Percentiles rank a stretch among this genome's conserved stretches.
Conservation (phyloP, 2,113 vertebrate genomes). For the Pteruthius melanotis region DNA sequence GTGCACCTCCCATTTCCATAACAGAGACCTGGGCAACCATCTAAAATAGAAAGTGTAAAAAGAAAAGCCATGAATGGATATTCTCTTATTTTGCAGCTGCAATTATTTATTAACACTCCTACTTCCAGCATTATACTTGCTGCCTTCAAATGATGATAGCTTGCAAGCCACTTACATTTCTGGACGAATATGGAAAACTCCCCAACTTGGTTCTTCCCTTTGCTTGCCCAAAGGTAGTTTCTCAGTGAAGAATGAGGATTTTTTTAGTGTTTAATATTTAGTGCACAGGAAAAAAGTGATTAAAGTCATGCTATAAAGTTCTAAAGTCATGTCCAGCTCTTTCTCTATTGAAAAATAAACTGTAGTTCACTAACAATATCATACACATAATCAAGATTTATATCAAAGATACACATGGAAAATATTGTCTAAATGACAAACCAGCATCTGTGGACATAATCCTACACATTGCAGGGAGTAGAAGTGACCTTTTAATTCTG, state of each 20-base stretch:
- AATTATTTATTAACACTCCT: neutral
- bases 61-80: neutral
- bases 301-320: neutral
- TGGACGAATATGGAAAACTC: neutral
- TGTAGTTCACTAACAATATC: neutral
- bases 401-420: neutral
- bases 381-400: neutral
- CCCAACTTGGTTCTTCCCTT: neutral
- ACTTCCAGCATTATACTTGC: neutral
- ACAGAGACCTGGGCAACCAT: slow-evolving; percentile 94
- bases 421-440: neutral
- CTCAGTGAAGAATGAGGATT: neutral
- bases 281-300: neutral
- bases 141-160: neutral
- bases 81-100: neutral
- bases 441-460: neutral
- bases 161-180: neutral
- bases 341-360: neutral
- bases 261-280: neutral
- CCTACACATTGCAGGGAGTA: neutral
- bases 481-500: slow-evolving; percentile 44
- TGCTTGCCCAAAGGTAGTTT: neutral
- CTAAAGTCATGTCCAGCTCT: neutral
- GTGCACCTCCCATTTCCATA: slow-evolving; percentile 96
- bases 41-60: slow-evolving; percentile 65